Percentiles rank a stretch among this genome's conserved stretches.
These are phyloP conservation scores for Aphidius colemani DNA, from an alignment of 2,888 invertebrate species.

Conservation along the genomic window DNA sequence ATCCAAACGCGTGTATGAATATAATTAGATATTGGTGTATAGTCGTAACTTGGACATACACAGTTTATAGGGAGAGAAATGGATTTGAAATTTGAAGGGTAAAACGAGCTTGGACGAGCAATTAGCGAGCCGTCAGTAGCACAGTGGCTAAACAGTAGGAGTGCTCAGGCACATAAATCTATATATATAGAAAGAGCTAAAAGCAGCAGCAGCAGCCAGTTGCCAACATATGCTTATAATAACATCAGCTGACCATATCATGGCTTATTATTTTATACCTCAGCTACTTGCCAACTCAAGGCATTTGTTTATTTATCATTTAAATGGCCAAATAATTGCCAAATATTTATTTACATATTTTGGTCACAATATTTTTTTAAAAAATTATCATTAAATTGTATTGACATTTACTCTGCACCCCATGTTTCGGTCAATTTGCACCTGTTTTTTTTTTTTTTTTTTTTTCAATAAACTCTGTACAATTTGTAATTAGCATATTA, in stretches of 20 bases:
- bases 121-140: constrained; percentile 61
- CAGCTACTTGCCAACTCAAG: too few relatives aligned
- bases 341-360: too few relatives aligned
- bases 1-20: not conserved
- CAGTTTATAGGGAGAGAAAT: constrained; percentile 44
- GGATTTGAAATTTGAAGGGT: constrained; percentile 56
- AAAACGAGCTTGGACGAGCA: constrained; percentile 53
- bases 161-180: constrained; percentile 6
- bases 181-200: constrained; percentile 5
- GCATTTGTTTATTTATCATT: too few relatives aligned
- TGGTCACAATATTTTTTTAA: too few relatives aligned
- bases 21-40: not conserved
- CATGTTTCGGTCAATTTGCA: constrained; percentile 21
- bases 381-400: too few relatives aligned
- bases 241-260: constrained; percentile 39
- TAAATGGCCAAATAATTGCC: too few relatives aligned
- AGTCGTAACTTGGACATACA: constrained; percentile 14
- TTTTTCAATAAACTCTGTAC: too few relatives aligned
- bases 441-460: too few relatives aligned
- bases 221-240: constrained; percentile 29
- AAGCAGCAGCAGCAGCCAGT: not conserved
- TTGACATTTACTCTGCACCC: not conserved
- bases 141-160: constrained; percentile 53
- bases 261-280: too few relatives aligned
- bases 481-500: too few relatives aligned